These are phyloP conservation scores for Drosophila neoperkinsi DNA, from an alignment of 2,888 invertebrate species.

Conservation along the genomic window DNA sequence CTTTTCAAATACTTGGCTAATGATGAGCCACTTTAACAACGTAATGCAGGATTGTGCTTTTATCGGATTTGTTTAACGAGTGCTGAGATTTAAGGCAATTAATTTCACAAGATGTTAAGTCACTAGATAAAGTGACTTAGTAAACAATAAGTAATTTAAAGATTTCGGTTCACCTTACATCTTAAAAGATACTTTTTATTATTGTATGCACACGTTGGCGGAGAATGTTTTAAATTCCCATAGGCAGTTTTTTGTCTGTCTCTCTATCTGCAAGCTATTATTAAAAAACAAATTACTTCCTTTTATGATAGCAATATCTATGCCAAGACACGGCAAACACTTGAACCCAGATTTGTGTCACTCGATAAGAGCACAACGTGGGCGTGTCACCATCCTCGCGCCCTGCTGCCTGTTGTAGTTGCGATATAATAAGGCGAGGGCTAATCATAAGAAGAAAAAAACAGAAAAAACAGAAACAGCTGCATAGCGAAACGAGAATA, in stretches of 20 bases:
- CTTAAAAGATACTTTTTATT: not conserved
- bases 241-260: not conserved
- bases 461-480: conserved; percentile 45
- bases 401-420: conserved; percentile 23
- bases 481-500: conserved; percentile 27
- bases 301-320: not conserved
- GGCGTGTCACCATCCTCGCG: conserved; percentile 34
- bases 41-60: conserved; percentile 7
- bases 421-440: conserved; percentile 31
- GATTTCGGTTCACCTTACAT: not conserved
- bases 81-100: not conserved
- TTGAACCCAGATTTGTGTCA: conserved; percentile 56
- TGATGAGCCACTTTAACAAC: conserved; percentile 9
- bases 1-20: conserved; percentile 24
- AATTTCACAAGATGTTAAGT: not conserved
- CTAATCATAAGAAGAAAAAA: conserved; percentile 29
- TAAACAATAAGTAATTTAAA: not conserved
- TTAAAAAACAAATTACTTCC: not conserved
- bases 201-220: not conserved
- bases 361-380: conserved; percentile 56
- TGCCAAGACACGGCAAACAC: not conserved
- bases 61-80: conserved; percentile 3
- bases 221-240: not conserved
- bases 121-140: not conserved
- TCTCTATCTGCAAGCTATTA: not conserved